Conservation (phyloP, 2,888 invertebrate species). For the Eutolmus rufibarbis region DNA sequence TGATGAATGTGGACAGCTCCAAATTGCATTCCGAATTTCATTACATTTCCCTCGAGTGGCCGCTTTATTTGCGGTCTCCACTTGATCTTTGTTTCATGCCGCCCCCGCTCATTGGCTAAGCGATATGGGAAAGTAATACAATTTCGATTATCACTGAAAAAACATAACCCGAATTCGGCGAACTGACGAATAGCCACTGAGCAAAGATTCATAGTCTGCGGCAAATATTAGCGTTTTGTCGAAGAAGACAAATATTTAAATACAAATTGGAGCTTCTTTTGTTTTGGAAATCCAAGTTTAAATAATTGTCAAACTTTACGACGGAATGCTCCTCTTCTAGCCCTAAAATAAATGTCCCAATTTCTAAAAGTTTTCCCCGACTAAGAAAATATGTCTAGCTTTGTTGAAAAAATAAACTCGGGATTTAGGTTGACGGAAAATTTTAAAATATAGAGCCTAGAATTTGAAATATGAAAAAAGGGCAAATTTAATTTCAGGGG, state of each 20-base stretch:
- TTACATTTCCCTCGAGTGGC: background rate
- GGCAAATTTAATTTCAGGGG: too few relatives aligned
- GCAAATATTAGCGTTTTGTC: background rate
- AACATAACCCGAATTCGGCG: background rate
- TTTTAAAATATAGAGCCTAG: too few relatives aligned
- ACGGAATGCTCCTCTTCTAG: too few relatives aligned
- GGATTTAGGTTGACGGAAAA: too few relatives aligned
- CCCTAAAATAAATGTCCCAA: too few relatives aligned
- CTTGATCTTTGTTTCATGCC: background rate
- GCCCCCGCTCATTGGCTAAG: background rate
- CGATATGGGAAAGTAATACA: background rate
- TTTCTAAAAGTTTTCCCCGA: too few relatives aligned
- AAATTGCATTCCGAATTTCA: constrained; percentile 2
- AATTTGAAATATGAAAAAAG: too few relatives aligned
- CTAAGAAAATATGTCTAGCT: too few relatives aligned
- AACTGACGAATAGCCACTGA: background rate
- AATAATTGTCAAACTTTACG: background rate
- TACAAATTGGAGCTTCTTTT: background rate
- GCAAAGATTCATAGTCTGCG: background rate
- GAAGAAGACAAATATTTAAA: background rate
- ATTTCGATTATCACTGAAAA: background rate
- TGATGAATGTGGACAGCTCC: background rate
- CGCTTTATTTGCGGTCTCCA: background rate
- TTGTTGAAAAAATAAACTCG: too few relatives aligned
- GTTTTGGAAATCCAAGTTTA: background rate